Conservation (phyloP, 2,888 invertebrate species). For the Heliconius ethilla region DNA sequence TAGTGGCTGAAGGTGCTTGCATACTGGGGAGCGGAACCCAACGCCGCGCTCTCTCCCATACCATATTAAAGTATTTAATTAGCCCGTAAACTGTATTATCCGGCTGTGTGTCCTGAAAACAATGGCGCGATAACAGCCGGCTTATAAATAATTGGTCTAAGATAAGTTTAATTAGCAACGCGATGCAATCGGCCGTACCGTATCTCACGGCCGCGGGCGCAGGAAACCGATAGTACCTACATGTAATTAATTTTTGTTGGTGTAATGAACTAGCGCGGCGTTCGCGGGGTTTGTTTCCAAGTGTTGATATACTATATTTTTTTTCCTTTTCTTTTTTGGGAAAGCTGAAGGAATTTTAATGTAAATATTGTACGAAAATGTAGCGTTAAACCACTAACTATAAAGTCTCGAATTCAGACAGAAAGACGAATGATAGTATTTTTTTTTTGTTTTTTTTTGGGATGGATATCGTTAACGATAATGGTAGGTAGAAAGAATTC, state of each 20-base stretch:
- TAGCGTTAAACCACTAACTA: too few species aligned
- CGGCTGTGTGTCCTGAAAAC: slow-evolving; percentile 59
- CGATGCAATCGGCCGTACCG: slow-evolving; percentile 69
- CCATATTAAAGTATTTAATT: slow-evolving; percentile 23
- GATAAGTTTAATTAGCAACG: slow-evolving; percentile 74
- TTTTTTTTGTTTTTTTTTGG: too few species aligned
- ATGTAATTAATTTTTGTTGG: slow-evolving; percentile 52
- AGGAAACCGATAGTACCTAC: slow-evolving; percentile 58
- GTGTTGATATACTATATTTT: too few species aligned
- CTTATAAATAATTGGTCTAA: slow-evolving; percentile 78
- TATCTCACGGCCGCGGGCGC: slow-evolving; percentile 60
- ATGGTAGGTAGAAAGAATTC: too few species aligned
- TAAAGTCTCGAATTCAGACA: too few species aligned
- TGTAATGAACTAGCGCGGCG: slow-evolving; percentile 44
- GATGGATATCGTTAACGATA: too few species aligned
- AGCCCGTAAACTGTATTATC: slow-evolving; percentile 28
- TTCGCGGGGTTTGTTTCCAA: slow-evolving; percentile 43
- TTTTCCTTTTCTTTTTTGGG: too few species aligned
- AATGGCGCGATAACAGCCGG: slow-evolving; percentile 71
- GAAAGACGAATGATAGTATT: too few species aligned
- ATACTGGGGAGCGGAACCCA: background rate
- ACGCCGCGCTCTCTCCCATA: background rate
- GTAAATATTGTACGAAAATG: too few species aligned
- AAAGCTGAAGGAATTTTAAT: too few species aligned
- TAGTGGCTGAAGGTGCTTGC: too few species aligned